Conservation (phyloP, 2,888 invertebrate species). For the Drosophila incognita region DNA sequence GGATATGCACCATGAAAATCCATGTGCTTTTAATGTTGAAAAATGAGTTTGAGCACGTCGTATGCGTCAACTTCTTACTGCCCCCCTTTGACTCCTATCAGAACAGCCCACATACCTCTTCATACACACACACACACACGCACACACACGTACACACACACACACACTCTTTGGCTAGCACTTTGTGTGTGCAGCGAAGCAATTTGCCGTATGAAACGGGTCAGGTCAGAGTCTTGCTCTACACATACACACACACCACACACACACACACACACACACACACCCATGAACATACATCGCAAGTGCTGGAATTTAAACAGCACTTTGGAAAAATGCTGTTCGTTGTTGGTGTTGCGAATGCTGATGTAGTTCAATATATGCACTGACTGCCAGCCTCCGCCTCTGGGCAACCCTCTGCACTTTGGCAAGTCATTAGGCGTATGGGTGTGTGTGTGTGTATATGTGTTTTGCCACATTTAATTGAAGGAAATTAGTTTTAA, state of each 20-base stretch:
- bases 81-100: constrained; percentile 3
- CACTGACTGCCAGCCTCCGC: constrained; percentile 14
- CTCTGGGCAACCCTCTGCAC: constrained; percentile 24
- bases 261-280: background rate
- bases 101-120: background rate
- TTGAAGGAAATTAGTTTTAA: constrained; percentile 66
- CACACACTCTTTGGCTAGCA: constrained; percentile 22
- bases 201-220: constrained; percentile 79
- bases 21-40: constrained; percentile 77
- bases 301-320: constrained; percentile 60
- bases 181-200: constrained; percentile 73
- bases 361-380: constrained; percentile 69
- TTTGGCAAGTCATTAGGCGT: constrained; percentile 70
- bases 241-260: constrained; percentile 1
- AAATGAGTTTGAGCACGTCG: constrained; percentile 72
- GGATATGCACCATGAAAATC: constrained; percentile 69
- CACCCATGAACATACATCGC: constrained; percentile 3
- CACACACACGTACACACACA: background rate
- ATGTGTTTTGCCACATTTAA: constrained; percentile 59
- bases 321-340: constrained; percentile 59
- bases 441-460: constrained; percentile 29
- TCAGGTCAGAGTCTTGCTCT: constrained; percentile 63
- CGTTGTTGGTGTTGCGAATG: constrained; percentile 29
- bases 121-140: background rate
- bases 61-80: constrained; percentile 27